Percentiles rank a stretch among this genome's conserved stretches.
Conservation (phyloP, 2,797 vertebrate genomes). For the Hyperoplus immaculatus region DNA sequence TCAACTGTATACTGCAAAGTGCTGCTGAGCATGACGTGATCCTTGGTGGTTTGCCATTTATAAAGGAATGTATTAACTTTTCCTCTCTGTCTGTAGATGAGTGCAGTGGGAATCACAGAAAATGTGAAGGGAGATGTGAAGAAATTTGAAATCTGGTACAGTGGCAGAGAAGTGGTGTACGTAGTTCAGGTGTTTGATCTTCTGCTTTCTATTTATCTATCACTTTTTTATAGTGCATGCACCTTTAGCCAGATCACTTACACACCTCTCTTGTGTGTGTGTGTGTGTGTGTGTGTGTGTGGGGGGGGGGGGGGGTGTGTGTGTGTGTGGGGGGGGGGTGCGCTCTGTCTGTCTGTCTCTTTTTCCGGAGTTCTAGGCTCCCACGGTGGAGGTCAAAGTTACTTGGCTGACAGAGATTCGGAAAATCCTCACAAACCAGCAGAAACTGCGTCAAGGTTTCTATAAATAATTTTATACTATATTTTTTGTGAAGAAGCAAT, state of each 20-base stretch:
- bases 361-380: slow-evolving; percentile 82
- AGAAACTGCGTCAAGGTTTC: slow-evolving; percentile 89
- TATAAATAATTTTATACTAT: slow-evolving; percentile 2
- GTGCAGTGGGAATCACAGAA: slow-evolving; percentile 93
- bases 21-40: background rate
- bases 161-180: slow-evolving; percentile 94
- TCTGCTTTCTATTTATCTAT: background rate
- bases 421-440: slow-evolving; percentile 92
- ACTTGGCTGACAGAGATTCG: slow-evolving; percentile 93
- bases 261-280: slow-evolving; percentile 1
- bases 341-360: slow-evolving; percentile 36
- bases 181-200: slow-evolving; percentile 90
- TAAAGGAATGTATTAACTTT: background rate
- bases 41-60: background rate
- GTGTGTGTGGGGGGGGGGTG: slow-evolving; percentile 10
- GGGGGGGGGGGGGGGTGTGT: background rate
- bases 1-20: background rate
- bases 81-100: slow-evolving; percentile 87
- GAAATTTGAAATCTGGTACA: slow-evolving; percentile 98
- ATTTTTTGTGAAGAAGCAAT: background rate
- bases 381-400: slow-evolving; percentile 92
- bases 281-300: slow-evolving; percentile 4
- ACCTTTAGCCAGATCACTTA: background rate
- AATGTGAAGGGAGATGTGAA: slow-evolving; percentile 95
- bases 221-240: background rate